Evolutionary conservation across 2,888 invertebrate species (phyloP).

Genomic region (Iphiclides podalirius): DNA sequence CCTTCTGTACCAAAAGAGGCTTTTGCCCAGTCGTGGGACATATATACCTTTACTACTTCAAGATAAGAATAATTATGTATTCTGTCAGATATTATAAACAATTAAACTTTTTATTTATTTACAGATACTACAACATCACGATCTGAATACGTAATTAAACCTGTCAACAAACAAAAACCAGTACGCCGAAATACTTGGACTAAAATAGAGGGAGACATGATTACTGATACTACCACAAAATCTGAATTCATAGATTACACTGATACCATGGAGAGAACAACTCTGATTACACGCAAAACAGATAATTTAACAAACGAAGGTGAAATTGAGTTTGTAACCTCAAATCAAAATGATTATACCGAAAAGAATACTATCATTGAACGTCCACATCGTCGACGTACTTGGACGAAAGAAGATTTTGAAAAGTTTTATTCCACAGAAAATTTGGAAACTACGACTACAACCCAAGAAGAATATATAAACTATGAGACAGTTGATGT

Average conservation of each 20-base stretch:
- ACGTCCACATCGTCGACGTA: constrained; percentile 81
- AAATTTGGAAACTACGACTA: constrained; percentile 79
- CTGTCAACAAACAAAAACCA: constrained; percentile 81
- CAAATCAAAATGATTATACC: constrained; percentile 82
- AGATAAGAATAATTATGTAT: no score
- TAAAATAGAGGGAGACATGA: constrained; percentile 87
- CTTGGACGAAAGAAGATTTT: constrained; percentile 86
- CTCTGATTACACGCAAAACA: constrained; percentile 77
- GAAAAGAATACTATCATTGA: constrained; percentile 80
- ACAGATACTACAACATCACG: constrained; percentile 85
- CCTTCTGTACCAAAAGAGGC: no score
- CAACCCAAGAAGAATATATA: constrained; percentile 84
- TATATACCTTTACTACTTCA: no score
- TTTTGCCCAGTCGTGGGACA: no score
- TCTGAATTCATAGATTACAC: constrained; percentile 84
- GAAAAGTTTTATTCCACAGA: constrained; percentile 84
- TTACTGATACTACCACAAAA: constrained; percentile 83
- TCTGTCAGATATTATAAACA: no score
- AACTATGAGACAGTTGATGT: constrained; percentile 81
- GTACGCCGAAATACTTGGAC: constrained; percentile 88
- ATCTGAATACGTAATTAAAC: constrained; percentile 84
- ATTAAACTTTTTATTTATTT: constrained; percentile 39
- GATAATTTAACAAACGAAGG: constrained; percentile 86
- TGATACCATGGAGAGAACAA: constrained; percentile 78
- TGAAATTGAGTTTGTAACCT: constrained; percentile 83